Conservation (phyloP, 2,113 vertebrate genomes). For the Rynchops niger region DNA sequence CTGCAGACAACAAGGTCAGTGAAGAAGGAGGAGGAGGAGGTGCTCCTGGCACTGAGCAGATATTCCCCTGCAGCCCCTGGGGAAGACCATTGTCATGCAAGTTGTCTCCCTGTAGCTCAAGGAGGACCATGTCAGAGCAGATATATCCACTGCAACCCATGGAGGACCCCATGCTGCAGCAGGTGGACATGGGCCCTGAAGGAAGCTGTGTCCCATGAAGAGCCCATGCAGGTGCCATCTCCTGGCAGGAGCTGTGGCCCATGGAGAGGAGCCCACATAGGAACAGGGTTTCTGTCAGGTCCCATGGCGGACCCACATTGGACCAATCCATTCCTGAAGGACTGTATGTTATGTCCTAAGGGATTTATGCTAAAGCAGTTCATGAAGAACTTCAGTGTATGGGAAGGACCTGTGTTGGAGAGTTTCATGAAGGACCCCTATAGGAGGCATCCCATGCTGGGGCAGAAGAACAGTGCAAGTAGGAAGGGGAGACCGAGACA, state of each 20-base stretch:
- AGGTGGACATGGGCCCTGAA: neutral
- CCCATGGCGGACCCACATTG: neutral
- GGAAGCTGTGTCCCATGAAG: neutral
- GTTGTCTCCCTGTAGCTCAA: too few species aligned
- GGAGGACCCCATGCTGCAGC: neutral
- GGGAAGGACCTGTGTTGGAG: neutral
- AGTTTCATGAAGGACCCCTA: neutral
- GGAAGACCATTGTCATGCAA: neutral
- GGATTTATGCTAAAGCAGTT: neutral
- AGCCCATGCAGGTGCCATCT: neutral
- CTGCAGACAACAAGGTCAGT: neutral
- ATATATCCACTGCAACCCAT: neutral
- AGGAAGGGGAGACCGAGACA: neutral
- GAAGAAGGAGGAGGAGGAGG: neutral
- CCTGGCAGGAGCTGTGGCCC: neutral
- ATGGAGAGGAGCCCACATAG: neutral
- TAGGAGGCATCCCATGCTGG: fast-evolving
- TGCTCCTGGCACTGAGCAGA: neutral
- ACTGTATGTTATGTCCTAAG: neutral
- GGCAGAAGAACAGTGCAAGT: neutral
- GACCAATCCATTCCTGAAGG: neutral
- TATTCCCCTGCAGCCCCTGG: neutral
- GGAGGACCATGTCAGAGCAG: neutral
- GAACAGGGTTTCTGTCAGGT: neutral
- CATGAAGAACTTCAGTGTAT: neutral